Conservation (phyloP, 2,888 invertebrate species). For the Apoda limacodes region DNA sequence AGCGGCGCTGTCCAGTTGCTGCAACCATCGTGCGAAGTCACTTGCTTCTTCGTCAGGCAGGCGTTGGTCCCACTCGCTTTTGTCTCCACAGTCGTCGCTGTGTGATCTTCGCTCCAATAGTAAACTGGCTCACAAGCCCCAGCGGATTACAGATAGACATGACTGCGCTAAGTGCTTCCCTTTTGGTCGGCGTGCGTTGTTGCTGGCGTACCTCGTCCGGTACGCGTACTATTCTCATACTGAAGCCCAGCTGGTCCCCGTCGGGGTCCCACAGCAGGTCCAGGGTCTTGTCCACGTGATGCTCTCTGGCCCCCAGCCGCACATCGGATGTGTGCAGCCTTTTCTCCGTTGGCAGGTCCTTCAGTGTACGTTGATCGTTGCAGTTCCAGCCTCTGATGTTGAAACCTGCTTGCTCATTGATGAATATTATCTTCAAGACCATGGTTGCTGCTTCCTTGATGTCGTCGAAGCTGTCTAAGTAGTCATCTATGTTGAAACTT, state of each 20-base stretch:
- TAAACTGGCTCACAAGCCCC: constrained; percentile 13
- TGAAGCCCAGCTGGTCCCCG: constrained; percentile 8
- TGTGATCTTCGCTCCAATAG: constrained; percentile 14
- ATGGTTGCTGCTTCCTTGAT: constrained; percentile 4
- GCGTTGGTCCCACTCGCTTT: constrained; percentile 12
- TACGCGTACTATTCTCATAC: constrained; percentile 6
- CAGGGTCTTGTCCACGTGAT: constrained; percentile 8
- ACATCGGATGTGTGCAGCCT: constrained; percentile 5
- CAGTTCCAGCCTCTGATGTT: constrained; percentile 12
- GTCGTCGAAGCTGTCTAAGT: constrained; percentile 2
- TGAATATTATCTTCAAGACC: not conserved
- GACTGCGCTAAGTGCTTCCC: constrained; percentile 8
- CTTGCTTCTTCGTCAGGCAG: constrained; percentile 11
- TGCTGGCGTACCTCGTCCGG: constrained; percentile 3
- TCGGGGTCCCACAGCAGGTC: constrained; percentile 11
- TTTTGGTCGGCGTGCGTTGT: constrained; percentile 13
- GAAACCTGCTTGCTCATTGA: not conserved
- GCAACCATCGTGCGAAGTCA: constrained; percentile 1
- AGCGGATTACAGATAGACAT: constrained; percentile 17
- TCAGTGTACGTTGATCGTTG: constrained; percentile 9
- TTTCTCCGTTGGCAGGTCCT: constrained; percentile 9
- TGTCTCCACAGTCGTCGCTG: constrained; percentile 13
- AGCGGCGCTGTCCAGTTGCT: not conserved
- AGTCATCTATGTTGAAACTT: constrained; percentile 9
- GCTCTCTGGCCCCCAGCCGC: not conserved